phyloP scores from a whole-genome alignment of 2,888 invertebrate species.

The Eupithecia subumbrata region DNA sequence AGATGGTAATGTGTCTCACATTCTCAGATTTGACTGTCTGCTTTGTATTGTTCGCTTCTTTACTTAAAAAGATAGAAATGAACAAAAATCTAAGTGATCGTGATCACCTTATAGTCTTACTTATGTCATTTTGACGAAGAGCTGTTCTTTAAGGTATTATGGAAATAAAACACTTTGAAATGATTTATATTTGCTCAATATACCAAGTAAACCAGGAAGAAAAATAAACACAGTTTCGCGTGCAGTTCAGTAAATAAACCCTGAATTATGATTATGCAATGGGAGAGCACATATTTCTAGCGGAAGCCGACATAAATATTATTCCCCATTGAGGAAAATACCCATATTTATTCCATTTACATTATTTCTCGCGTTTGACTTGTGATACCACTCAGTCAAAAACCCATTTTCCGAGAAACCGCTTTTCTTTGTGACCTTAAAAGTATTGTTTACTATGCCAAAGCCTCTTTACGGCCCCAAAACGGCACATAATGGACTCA shows the following conservation, averaged over 20 bases:
- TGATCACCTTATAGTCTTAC: too few relatives aligned
- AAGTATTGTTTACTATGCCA: conserved; percentile 61
- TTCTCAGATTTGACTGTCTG: not conserved
- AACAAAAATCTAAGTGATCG: too few relatives aligned
- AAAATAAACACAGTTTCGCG: not conserved
- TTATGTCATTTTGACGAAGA: too few relatives aligned
- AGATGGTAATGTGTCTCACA: not conserved
- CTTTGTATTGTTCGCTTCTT: not conserved
- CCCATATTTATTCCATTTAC: conserved; percentile 15
- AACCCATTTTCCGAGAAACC: conserved; percentile 51
- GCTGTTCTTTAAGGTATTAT: too few relatives aligned
- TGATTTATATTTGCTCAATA: not conserved
- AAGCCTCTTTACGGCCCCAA: conserved; percentile 59
- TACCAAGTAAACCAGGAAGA: not conserved
- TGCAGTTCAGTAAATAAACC: not conserved
- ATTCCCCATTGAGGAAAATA: conserved; percentile 12
- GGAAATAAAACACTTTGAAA: too few relatives aligned
- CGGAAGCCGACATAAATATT: conserved; percentile 8
- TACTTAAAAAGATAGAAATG: too few relatives aligned
- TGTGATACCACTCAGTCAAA: conserved; percentile 36
- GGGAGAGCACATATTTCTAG: not conserved
- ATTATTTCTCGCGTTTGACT: conserved; percentile 20
- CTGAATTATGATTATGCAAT: not conserved
- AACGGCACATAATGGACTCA: conserved; percentile 67
- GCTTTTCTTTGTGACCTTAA: conserved; percentile 51